Evolutionary conservation across 2,113 vertebrate genomes (phyloP).

Genomic region (Vulpes vulpes): DNA sequence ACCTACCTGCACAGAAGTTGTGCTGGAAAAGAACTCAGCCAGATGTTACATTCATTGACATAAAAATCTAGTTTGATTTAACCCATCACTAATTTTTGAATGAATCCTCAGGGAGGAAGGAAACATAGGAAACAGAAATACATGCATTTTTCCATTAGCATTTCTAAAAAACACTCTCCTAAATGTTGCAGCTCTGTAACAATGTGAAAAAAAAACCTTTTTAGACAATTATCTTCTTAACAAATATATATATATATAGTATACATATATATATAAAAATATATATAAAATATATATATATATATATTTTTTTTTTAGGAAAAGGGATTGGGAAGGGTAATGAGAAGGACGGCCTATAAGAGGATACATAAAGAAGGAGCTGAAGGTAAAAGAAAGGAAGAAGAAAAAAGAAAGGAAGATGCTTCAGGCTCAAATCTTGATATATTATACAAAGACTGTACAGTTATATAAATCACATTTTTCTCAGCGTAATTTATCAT

Average conservation of each 20-base stretch:
- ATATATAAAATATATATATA: too few species aligned
- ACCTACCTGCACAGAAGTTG: not conserved
- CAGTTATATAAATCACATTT: not conserved
- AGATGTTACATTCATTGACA: not conserved
- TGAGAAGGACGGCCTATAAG: not conserved
- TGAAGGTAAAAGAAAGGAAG: not conserved
- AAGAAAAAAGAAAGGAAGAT: not conserved
- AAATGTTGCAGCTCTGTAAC: not conserved
- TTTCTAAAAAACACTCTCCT: not conserved
- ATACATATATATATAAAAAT: not conserved
- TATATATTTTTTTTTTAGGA: not conserved
- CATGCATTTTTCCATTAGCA: not conserved
- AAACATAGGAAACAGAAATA: not conserved
- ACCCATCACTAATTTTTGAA: not conserved
- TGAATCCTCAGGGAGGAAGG: not conserved
- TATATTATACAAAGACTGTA: too few species aligned
- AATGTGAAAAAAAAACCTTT: not conserved
- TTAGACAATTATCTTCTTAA: not conserved
- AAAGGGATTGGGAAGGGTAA: not conserved
- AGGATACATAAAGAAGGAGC: not conserved
- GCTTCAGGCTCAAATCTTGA: not conserved
- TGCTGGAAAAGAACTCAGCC: not conserved
- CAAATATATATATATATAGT: not conserved
- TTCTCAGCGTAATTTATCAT: not conserved
- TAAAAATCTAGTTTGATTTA: not conserved